These are phyloP conservation scores for Pristionchus japonicus DNA, from an alignment of 2,888 invertebrate species.

Conservation along the genomic window DNA sequence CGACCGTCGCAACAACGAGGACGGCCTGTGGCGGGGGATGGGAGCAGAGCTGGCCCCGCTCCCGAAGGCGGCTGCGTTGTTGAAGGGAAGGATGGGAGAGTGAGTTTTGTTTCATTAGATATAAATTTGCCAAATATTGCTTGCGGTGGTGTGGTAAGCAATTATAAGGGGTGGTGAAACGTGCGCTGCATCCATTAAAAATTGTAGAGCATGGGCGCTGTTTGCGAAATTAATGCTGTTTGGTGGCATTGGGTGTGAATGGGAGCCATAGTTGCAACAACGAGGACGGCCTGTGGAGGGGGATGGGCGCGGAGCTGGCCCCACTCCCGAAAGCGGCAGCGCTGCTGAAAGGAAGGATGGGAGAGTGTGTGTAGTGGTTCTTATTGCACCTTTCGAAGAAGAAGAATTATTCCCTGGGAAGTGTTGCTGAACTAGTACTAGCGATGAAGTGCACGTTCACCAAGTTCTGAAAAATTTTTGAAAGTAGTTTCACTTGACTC, in stretches of 20 bases:
- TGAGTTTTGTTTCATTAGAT: too few species aligned
- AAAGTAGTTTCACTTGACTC: too few species aligned
- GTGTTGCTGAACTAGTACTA: not conserved
- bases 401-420: too few species aligned
- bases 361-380: conserved; percentile 57
- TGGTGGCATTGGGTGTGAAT: too few species aligned
- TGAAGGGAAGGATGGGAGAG: conserved; percentile 64
- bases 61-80: conserved; percentile 52
- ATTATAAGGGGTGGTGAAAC: not conserved
- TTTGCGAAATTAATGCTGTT: too few species aligned
- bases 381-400: too few species aligned
- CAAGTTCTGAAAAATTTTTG: not conserved
- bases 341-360: conserved; percentile 61
- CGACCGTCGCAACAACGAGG: conserved; percentile 81
- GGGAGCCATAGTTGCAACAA: not conserved
- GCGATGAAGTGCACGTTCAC: not conserved
- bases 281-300: conserved; percentile 81
- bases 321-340: conserved; percentile 77
- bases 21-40: conserved; percentile 85
- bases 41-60: conserved; percentile 86
- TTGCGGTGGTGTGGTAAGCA: too few species aligned
- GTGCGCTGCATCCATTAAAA: too few species aligned
- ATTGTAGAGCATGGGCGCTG: too few species aligned
- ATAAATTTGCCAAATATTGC: too few species aligned
- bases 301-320: conserved; percentile 87